These are phyloP conservation scores for Theretra japonica DNA, from an alignment of 2,888 invertebrate genomes.

Conservation along the genomic window DNA sequence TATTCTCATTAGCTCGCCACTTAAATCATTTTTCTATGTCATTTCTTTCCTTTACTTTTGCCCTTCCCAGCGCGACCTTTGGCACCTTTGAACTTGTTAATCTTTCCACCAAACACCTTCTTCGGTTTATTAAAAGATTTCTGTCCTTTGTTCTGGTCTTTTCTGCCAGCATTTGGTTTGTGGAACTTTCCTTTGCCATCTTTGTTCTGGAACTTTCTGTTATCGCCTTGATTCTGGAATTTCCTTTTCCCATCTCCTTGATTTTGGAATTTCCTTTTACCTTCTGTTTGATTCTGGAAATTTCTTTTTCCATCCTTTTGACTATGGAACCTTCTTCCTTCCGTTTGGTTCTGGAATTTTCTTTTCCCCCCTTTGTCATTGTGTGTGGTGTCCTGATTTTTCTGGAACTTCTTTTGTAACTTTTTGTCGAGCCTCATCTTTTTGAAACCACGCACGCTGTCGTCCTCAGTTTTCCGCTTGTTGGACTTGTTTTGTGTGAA, in stretches of 20 bases:
- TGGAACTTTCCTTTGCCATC: slow-evolving; percentile 49
- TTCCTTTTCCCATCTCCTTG: slow-evolving; percentile 49
- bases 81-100: slow-evolving; percentile 65
- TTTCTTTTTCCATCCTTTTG: slow-evolving; percentile 36
- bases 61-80: slow-evolving; percentile 47
- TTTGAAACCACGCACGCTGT: slow-evolving; percentile 71
- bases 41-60: slow-evolving; percentile 60
- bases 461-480: slow-evolving; percentile 69
- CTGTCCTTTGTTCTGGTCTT: slow-evolving; percentile 39
- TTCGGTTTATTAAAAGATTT: slow-evolving; percentile 53
- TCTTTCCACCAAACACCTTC: slow-evolving; percentile 73
- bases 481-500: slow-evolving; percentile 64
- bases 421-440: slow-evolving; percentile 77
- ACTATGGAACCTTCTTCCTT: slow-evolving; percentile 45
- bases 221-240: slow-evolving; percentile 45
- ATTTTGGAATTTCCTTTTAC: slow-evolving; percentile 63
- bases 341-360: slow-evolving; percentile 42
- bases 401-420: slow-evolving; percentile 69
- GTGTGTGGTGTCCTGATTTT: slow-evolving; percentile 45
- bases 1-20: slow-evolving; percentile 3
- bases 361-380: slow-evolving; percentile 43
- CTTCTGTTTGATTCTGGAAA: slow-evolving; percentile 46
- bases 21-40: slow-evolving; percentile 51
- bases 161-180: slow-evolving; percentile 43
- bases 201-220: slow-evolving; percentile 40